These are phyloP conservation scores for Siniperca undulata DNA, from an alignment of 2,797 vertebrate genomes.

Conservation along the genomic window DNA sequence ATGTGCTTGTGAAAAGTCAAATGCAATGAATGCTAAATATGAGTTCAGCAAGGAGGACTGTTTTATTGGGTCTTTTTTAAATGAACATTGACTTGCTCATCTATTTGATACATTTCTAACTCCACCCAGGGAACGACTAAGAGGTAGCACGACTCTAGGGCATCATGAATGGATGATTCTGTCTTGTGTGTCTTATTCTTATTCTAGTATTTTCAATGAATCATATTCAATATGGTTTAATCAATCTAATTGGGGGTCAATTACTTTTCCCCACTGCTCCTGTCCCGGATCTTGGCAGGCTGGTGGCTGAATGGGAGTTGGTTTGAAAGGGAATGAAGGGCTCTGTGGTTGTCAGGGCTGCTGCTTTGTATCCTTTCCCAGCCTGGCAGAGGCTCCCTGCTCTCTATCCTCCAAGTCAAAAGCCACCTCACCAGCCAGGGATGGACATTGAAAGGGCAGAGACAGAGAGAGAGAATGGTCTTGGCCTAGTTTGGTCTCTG, in stretches of 20 bases:
- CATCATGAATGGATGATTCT: slow-evolving; percentile 42
- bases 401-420: slow-evolving; percentile 64
- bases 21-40: slow-evolving; percentile 63
- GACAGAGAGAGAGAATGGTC: slow-evolving; percentile 36
- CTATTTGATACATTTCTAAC: slow-evolving; percentile 58
- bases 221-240: slow-evolving; percentile 66
- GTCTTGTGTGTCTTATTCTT: slow-evolving; percentile 54
- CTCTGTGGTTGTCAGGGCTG: slow-evolving; percentile 61
- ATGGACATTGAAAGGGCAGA: slow-evolving; percentile 49
- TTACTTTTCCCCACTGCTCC: slow-evolving; percentile 47
- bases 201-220: slow-evolving; percentile 67
- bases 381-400: slow-evolving; percentile 59
- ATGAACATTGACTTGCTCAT: slow-evolving; percentile 69
- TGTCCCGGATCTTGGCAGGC: slow-evolving; percentile 57
- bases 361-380: slow-evolving; percentile 69
- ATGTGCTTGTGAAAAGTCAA: slow-evolving; percentile 49
- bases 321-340: slow-evolving; percentile 60
- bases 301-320: slow-evolving; percentile 53
- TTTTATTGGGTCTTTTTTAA: slow-evolving; percentile 58
- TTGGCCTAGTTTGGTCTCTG: slow-evolving; percentile 48
- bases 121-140: slow-evolving; percentile 45
- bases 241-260: slow-evolving; percentile 73
- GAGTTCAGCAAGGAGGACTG: slow-evolving; percentile 39
- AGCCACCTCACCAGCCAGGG: slow-evolving; percentile 56
- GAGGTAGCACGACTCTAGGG: slow-evolving; percentile 48